Evolutionary conservation across 1,140 invertebrate genomes (phyloP).

Genomic region (Mizuhopecten yessoensis): DNA sequence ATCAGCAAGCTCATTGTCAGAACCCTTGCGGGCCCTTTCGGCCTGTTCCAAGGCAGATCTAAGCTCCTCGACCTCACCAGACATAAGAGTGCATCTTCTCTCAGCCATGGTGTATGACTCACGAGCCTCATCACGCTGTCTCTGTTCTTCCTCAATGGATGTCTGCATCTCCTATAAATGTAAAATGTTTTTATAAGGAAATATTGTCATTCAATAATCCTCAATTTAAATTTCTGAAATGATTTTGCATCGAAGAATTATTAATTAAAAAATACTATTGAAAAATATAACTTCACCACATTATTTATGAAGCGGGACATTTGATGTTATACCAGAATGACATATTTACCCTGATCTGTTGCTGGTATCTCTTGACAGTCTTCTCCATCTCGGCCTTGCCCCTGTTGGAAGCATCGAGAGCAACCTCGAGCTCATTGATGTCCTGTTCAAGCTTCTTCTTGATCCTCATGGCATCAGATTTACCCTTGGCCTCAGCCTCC

Average conservation of each 20-base stretch:
- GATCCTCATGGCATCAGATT: conserved; percentile 99
- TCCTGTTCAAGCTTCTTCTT: conserved; percentile 99
- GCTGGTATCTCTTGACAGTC: conserved; percentile 98
- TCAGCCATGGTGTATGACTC: conserved; percentile 98
- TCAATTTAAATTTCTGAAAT: no score
- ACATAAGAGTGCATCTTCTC: conserved; percentile 96
- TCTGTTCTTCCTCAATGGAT: conserved; percentile 98
- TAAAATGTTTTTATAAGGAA: neutral
- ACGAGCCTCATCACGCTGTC: conserved; percentile 97
- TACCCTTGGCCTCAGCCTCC: conserved; percentile 99
- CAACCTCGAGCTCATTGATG: conserved; percentile 99
- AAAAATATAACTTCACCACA: no score
- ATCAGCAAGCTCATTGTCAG: conserved; percentile 97
- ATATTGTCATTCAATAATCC: neutral
- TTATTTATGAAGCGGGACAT: no score
- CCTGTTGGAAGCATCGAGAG: conserved; percentile 89
- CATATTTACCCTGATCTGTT: conserved; percentile 91
- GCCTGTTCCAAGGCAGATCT: conserved; percentile 96
- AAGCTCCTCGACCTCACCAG: conserved; percentile 98
- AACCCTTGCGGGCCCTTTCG: conserved; percentile 97
- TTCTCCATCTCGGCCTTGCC: conserved; percentile 99
- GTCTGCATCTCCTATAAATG: conserved; percentile 84
- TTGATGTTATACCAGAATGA: no score
- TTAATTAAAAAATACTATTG: no score
- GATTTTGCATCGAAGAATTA: no score